Conservation (phyloP, 2,113 vertebrate species). For the Oncorhynchus clarkii region DNA sequence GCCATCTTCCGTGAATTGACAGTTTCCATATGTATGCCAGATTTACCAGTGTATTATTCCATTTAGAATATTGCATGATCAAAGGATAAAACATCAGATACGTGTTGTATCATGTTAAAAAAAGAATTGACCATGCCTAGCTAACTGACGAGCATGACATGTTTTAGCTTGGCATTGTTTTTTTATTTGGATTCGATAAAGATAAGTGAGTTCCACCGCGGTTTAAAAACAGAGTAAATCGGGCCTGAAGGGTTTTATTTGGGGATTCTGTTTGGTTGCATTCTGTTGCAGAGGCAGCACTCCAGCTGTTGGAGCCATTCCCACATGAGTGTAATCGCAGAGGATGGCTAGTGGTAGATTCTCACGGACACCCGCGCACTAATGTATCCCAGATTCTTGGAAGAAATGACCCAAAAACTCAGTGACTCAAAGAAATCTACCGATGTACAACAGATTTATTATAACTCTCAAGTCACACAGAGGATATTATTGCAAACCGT, state of each 20-base stretch:
- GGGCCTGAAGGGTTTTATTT: conserved; percentile 25
- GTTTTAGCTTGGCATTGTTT: no score
- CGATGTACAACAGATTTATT: conserved; percentile 45
- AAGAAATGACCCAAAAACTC: conserved; percentile 65
- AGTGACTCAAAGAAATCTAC: conserved; percentile 49
- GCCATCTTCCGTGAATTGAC: no score
- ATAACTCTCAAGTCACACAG: conserved; percentile 17
- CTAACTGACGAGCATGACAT: no score
- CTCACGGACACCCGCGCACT: conserved; percentile 58
- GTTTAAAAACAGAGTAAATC: no score
- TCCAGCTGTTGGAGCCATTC: conserved; percentile 52
- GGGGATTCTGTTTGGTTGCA: conserved; percentile 15
- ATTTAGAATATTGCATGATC: no score
- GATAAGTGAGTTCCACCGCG: no score
- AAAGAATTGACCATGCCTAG: no score
- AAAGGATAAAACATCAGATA: no score
- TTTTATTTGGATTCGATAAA: no score
- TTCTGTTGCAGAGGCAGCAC: conserved; percentile 30
- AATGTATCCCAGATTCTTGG: conserved; percentile 58
- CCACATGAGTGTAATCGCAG: conserved; percentile 52
- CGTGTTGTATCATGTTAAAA: no score
- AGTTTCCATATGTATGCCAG: no score
- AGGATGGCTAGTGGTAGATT: conserved; percentile 54
- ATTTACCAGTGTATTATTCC: no score
- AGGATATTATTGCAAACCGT: conserved; percentile 26